Percentiles rank a stretch among this genome's conserved stretches.
Evolutionary conservation across 2,888 invertebrate genomes (phyloP).

Genomic region (Eristalis intricaria): DNA sequence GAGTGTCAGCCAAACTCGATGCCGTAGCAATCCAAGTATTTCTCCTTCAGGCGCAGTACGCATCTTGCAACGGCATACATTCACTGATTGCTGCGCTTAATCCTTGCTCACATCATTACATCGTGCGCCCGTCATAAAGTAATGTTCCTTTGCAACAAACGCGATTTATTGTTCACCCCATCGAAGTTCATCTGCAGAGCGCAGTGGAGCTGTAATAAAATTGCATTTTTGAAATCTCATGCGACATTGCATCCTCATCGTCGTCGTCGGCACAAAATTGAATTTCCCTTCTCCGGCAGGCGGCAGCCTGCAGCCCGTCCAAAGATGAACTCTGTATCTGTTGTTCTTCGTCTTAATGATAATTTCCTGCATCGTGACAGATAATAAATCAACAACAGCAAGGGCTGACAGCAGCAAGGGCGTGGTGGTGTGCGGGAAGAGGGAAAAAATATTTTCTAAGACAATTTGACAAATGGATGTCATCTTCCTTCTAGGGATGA

Average conservation of each 20-base stretch:
- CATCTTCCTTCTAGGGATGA: not conserved
- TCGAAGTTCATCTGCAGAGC: not conserved
- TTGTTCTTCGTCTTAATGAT: slow-evolving; percentile 15
- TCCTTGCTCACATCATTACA: not conserved
- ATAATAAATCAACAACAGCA: slow-evolving; percentile 38
- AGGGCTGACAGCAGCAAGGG: slow-evolving; percentile 14
- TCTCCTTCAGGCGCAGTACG: not conserved
- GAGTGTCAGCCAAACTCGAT: not conserved
- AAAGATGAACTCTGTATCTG: not conserved
- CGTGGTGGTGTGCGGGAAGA: not conserved
- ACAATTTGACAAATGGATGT: slow-evolving; percentile 45
- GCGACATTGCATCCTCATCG: not conserved
- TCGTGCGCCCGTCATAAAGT: not conserved
- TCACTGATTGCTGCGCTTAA: not conserved
- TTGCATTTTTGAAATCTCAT: slow-evolving; percentile 21
- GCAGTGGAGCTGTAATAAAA: slow-evolving; percentile 6
- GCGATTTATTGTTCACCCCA: not conserved
- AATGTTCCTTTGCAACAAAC: not conserved
- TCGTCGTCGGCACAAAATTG: slow-evolving; percentile 13
- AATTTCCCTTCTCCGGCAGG: not conserved
- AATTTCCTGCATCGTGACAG: slow-evolving; percentile 24
- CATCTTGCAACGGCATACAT: not conserved
- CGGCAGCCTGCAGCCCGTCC: not conserved
- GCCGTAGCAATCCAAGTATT: not conserved
- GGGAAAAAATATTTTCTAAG: slow-evolving; percentile 5